Conservation (phyloP, 1,140 invertebrate species). For the Melanaphis sacchari region DNA sequence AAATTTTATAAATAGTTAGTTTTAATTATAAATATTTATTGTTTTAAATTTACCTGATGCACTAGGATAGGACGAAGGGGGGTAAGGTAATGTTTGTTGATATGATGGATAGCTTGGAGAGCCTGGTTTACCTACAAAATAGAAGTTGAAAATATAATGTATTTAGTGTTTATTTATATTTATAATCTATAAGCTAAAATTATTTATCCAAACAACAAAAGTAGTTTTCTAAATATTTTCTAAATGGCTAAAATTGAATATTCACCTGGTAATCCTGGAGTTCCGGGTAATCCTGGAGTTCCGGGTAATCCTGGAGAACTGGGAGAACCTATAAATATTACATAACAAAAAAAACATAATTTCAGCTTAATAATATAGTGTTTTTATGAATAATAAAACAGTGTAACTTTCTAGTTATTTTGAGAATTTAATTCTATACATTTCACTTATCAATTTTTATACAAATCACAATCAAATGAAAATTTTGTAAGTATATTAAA, state of each 20-base stretch:
- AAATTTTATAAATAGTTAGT: background rate
- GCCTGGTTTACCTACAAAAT: slow-evolving; percentile 58
- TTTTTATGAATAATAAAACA: background rate
- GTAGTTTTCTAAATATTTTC: background rate
- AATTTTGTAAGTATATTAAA: background rate
- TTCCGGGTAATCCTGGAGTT: background rate
- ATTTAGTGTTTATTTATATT: background rate
- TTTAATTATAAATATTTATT: too few relatives aligned
- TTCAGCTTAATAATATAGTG: background rate
- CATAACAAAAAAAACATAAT: background rate
- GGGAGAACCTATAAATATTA: slow-evolving; percentile 37
- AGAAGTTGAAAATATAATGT: background rate
- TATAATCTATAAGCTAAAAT: too few relatives aligned
- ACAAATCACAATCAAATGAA: background rate
- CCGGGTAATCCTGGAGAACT: slow-evolving; percentile 59
- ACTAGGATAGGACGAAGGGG: slow-evolving; percentile 41
- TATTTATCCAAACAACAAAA: background rate
- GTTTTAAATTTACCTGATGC: slow-evolving; percentile 10
- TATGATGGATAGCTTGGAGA: slow-evolving; percentile 60
- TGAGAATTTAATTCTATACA: background rate
- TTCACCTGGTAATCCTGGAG: slow-evolving; percentile 60
- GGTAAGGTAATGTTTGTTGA: slow-evolving; percentile 57
- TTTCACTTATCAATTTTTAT: background rate
- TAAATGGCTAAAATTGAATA: slow-evolving; percentile 57
- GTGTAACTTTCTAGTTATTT: background rate